A percentile compares a stretch with the other conserved stretches of the same genome.
phyloP scores from a whole-genome alignment of 2,113 vertebrate genomes.

The Neolamprologus fasciatus region DNA sequence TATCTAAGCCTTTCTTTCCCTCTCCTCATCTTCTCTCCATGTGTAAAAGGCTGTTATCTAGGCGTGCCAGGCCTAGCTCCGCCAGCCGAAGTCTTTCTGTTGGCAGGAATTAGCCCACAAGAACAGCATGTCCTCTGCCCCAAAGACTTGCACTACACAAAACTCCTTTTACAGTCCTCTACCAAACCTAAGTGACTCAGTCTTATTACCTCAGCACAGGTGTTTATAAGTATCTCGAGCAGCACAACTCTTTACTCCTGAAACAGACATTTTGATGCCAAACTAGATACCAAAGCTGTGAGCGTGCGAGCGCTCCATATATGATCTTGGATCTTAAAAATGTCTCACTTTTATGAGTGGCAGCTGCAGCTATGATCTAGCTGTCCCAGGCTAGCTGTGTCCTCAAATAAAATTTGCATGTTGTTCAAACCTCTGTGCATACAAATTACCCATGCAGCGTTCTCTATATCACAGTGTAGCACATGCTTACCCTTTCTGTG shows the following conservation, averaged over 20 bases:
- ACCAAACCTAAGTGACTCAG: neutral
- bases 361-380: slow-evolving; percentile 30
- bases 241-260: neutral
- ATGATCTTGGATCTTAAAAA: slow-evolving; percentile 11
- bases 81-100: neutral
- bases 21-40: neutral
- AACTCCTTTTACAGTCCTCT: neutral
- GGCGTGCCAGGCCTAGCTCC: neutral
- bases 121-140: slow-evolving; percentile 20
- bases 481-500: neutral
- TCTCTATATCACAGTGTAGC: neutral
- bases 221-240: neutral
- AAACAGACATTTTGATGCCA: neutral
- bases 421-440: neutral
- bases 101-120: neutral
- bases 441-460: neutral
- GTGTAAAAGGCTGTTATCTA: slow-evolving; percentile 4
- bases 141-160: neutral
- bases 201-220: neutral
- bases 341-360: slow-evolving; percentile 38
- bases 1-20: slow-evolving; percentile 4
- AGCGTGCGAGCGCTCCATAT: neutral
- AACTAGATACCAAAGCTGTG: slow-evolving; percentile 9
- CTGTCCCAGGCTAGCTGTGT: neutral
- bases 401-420: neutral